These are phyloP conservation scores for Atopsyche davidsoni DNA, from an alignment of 1,140 invertebrate species.

Conservation along the genomic window DNA sequence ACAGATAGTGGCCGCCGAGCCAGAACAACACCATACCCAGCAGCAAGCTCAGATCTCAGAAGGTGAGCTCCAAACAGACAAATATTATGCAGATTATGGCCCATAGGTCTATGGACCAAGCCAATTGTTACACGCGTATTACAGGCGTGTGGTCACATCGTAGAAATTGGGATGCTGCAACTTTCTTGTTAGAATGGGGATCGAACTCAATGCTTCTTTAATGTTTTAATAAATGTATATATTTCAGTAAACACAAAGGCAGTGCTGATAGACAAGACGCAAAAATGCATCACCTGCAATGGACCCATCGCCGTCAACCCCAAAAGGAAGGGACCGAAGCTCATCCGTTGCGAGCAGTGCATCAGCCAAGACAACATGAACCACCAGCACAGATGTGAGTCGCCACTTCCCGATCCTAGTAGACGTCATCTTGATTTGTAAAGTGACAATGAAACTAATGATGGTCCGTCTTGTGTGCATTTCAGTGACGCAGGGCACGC, in stretches of 20 bases:
- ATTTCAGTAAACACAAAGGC: slow-evolving; percentile 24
- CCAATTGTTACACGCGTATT: not conserved
- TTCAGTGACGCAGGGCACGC: slow-evolving; percentile 46
- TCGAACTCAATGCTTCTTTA: not conserved
- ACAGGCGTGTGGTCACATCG: not conserved
- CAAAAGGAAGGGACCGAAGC: slow-evolving; percentile 53
- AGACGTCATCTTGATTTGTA: too few species aligned
- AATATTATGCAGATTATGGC: not conserved
- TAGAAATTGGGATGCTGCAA: not conserved
- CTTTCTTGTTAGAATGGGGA: not conserved
- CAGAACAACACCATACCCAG: slow-evolving; percentile 33
- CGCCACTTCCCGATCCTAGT: too few species aligned
- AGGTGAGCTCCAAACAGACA: slow-evolving; percentile 13
- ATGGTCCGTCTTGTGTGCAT: too few species aligned
- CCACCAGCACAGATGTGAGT: slow-evolving; percentile 31
- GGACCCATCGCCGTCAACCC: slow-evolving; percentile 49
- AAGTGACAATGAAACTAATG: too few species aligned
- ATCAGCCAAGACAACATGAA: slow-evolving; percentile 49
- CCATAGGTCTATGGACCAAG: not conserved
- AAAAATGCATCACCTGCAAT: slow-evolving; percentile 54
- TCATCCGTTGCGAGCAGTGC: slow-evolving; percentile 53
- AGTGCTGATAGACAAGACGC: slow-evolving; percentile 38
- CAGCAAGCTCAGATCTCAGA: slow-evolving; percentile 26
- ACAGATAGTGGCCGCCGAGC: slow-evolving; percentile 57
- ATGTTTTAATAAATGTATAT: not conserved